phyloP scores from a whole-genome alignment of 1,140 invertebrate species.

The Campoletis sonorensis region DNA sequence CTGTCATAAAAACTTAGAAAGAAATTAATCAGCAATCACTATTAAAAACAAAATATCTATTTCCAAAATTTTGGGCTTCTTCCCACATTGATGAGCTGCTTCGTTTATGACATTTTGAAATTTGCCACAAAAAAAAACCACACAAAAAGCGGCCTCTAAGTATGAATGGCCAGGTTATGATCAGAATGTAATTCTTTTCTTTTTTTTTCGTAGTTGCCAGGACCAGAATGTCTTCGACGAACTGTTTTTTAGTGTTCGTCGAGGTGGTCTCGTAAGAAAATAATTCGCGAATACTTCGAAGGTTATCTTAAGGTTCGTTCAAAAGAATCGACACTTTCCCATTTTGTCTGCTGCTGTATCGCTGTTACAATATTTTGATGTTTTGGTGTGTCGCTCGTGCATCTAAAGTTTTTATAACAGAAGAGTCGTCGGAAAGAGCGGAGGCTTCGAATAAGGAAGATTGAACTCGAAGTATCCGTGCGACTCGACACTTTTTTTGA shows the following conservation, averaged over 20 bases:
- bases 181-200: no score
- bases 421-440: neutral
- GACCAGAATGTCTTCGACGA: neutral
- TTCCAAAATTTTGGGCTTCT: no score
- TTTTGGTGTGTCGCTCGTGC: neutral
- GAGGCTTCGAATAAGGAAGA: slow-evolving; percentile 32
- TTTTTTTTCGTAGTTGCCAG: no score
- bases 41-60: no score
- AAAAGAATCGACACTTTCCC: slow-evolving; percentile 4
- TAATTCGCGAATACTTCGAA: slow-evolving; percentile 57
- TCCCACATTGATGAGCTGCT: no score
- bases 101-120: no score
- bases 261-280: slow-evolving; percentile 61
- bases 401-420: slow-evolving; percentile 1
- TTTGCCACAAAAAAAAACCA: no score
- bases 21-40: no score
- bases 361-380: neutral
- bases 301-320: slow-evolving; percentile 22
- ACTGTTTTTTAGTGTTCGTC: neutral
- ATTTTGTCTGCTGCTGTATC: neutral
- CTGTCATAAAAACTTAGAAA: no score
- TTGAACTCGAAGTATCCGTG: slow-evolving; percentile 48
- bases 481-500: neutral
- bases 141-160: no score
- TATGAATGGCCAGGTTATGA: no score